Evolutionary conservation across 2,888 invertebrate genomes (phyloP).

Genomic region (Physocephala rufipes): DNA sequence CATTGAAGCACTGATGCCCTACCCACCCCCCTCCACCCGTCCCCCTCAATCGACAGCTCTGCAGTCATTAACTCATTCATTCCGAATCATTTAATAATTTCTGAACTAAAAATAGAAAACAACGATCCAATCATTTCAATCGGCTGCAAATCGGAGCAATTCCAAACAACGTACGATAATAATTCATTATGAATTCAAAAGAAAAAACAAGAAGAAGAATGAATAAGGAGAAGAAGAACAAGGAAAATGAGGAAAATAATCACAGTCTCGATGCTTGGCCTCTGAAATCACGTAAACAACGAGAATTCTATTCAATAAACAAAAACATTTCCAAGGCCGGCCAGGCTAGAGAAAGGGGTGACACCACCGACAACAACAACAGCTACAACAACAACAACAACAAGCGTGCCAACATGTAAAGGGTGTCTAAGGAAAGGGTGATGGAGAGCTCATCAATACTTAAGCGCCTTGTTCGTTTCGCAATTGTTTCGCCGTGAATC

Average conservation of each 20-base stretch:
- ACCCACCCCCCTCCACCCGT: slow-evolving; percentile 6
- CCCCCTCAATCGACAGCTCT: background rate
- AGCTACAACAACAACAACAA: too few species aligned
- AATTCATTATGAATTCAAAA: slow-evolving; percentile 54
- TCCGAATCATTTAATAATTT: slow-evolving; percentile 60
- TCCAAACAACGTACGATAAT: slow-evolving; percentile 44
- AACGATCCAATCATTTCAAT: slow-evolving; percentile 35
- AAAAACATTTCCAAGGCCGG: slow-evolving; percentile 37
- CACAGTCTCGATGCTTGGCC: background rate
- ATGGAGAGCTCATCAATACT: slow-evolving; percentile 43
- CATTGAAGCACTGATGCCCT: too few species aligned
- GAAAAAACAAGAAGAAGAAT: too few species aligned
- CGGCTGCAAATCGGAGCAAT: slow-evolving; percentile 41
- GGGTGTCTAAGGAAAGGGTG: background rate
- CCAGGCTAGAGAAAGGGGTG: slow-evolving; percentile 30
- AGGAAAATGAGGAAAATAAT: too few species aligned
- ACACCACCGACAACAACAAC: slow-evolving; percentile 14
- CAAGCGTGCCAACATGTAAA: too few species aligned
- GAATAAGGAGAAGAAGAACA: too few species aligned
- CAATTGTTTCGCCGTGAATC: background rate
- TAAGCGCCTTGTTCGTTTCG: slow-evolving; percentile 42
- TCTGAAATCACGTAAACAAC: slow-evolving; percentile 27
- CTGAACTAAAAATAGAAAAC: slow-evolving; percentile 29
- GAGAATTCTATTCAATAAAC: slow-evolving; percentile 38
- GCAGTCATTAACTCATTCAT: slow-evolving; percentile 61